Evolutionary conservation across 2,888 invertebrate species (phyloP), one percentile per base, ranked within the genome.

Genomic region (Heliconius charithonia): DNA sequence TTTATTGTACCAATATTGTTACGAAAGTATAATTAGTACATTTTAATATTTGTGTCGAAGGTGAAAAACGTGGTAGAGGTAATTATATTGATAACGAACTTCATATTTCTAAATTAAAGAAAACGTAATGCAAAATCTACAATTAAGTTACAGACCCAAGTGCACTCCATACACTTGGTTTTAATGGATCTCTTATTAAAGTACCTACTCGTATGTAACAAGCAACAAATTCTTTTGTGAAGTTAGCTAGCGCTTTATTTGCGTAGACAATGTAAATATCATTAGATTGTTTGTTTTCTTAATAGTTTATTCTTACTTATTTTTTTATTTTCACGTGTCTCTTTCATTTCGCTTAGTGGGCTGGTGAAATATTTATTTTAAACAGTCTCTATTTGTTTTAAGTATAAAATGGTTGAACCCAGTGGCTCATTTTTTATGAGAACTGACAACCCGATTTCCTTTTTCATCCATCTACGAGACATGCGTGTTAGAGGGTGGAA

Each of bases 41-140:
- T 2, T 62, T 62, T 62, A 1, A 59, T 62, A 4, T 25, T 59
- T 62, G 25, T 63, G 6, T 63, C 27, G 63, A 63, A 25, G 12
- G 25, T 25, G 25, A 10, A 13, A 16, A 63, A 27, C 63, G 16
- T 66, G 4, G 65, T 66, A 66, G 32, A 3, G 65, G 65, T 66
- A 16, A 66, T 3, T 22, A 66, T 19, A 27, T 63, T 2, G 2
- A 27, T 27, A 27, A 27, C 16, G 65, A 32, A 22, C 19, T 29
- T 66, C 65, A 66, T 66, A 66, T 66, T 66, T 66, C 65, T 29
- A 66, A 29, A 7, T 66, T 66, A 3, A 66, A 22, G 32, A 22
- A 66, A 32, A 22, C 9, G 4, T 29, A 66, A 66, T 32, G 29
- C 19, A 66, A 66, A 66, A 66, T 19, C 29, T 10, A 63, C 63